Base-by-base conservation (phyloP, 2,888 invertebrate genomes). In the Zele albiditarsus region DNA sequence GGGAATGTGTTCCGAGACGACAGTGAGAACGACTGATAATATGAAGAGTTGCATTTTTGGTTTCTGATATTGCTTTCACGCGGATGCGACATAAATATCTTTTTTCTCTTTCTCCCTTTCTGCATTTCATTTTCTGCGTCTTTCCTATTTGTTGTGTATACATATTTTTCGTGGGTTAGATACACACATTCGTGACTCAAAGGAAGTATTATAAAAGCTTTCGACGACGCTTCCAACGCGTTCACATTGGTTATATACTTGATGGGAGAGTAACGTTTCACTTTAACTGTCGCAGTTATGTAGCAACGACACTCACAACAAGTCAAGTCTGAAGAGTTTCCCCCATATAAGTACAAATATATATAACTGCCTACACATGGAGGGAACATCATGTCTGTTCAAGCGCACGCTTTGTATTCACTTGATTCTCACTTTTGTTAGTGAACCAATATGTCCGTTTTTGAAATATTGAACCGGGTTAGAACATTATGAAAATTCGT, bases 261-360 rank as follows among this genome's bases (percentile, higher is more conserved):
- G 4, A 10, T 28, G 60, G 27, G 63, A 63, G 38, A 16, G n/a
- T 33, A 63, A 63, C 38, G 33, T 63, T 63, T 63, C 63, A 63
- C 38, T 63, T 33, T n/a, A 33, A 63, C n/a, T 63, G 63, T 63
- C 20, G 63, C 63, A 28, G 38, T 31, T 33, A 28, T 33, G 20
- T 33, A 33, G n/a, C 31, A 46, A 46, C 46, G n/a, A 3, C n/a
- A 4, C 16, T 5, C n/a, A 46, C 16, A 16, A 46, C 46, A 46
- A 46, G 46, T 46, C 46, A 46, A 46, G 46, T 46, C 14, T n/a
- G 31, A 62, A 31, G 31, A 62, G 12, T 27, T 62, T 62, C 12
- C 62, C 62, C 8, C 20, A 23, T 58, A 16, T 46, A 46, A 38
- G 8, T 38, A 38, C 6, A 16, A n/a, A 46, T 46, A 14, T 46